Percentiles rank a stretch among this genome's conserved stretches.
phyloP scores from a whole-genome alignment of 2,113 vertebrate genomes.

The Nerophis ophidion region DNA sequence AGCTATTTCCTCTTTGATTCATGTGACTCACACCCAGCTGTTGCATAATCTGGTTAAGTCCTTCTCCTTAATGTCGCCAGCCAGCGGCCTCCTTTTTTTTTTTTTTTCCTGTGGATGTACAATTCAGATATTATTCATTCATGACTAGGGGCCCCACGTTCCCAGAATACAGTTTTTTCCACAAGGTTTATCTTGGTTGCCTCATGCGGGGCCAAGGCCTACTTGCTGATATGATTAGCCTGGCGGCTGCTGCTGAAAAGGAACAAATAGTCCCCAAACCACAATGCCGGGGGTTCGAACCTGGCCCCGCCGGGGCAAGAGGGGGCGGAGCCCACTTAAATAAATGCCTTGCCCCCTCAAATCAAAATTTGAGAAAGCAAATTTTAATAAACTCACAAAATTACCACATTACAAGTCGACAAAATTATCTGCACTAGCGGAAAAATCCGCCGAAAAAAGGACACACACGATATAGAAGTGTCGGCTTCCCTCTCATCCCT shows the following conservation, averaged over 20 bases:
- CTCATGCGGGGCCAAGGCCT: slow-evolving; percentile 66
- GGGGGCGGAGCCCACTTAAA: too few relatives aligned
- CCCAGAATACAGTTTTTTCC: slow-evolving; percentile 47
- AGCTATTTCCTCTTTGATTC: slow-evolving; percentile 43
- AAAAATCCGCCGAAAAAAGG: too few relatives aligned
- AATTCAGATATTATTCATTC: not conserved
- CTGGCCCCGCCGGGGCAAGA: too few relatives aligned
- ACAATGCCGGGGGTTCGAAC: not conserved
- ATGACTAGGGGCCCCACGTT: slow-evolving; percentile 13
- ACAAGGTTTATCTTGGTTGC: slow-evolving; percentile 61
- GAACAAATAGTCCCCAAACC: slow-evolving; percentile 61
- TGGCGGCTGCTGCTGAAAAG: slow-evolving; percentile 50
- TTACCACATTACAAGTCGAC: too few relatives aligned
- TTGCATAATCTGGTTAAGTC: slow-evolving; percentile 30
- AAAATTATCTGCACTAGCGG: too few relatives aligned
- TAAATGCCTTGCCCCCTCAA: too few relatives aligned
- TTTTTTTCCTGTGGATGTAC: not conserved
- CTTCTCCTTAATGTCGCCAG: not conserved
- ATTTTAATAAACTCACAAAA: too few relatives aligned
- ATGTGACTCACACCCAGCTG: slow-evolving; percentile 36
- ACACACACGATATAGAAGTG: too few relatives aligned
- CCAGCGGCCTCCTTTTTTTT: not conserved
- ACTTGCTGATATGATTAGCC: slow-evolving; percentile 70
- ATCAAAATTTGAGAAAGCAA: too few relatives aligned
- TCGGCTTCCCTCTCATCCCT: too few relatives aligned